phyloP scores from a whole-genome alignment of 2,888 invertebrate genomes.

The Eupithecia exiguata region DNA sequence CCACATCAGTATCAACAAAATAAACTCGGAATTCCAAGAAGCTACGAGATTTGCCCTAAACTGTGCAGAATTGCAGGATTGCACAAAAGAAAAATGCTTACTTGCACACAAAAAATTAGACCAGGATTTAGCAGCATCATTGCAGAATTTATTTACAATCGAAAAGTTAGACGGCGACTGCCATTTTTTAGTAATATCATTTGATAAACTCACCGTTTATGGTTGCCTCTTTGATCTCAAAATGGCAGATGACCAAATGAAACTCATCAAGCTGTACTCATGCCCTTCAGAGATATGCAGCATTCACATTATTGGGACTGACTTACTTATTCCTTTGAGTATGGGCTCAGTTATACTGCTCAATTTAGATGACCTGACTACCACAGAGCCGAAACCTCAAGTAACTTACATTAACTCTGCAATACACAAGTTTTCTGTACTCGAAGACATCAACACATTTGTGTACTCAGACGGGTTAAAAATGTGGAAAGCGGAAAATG shows the following conservation, averaged over 20 bases:
- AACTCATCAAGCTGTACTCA: conserved; percentile 57
- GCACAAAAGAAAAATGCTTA: conserved; percentile 47
- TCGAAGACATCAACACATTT: conserved; percentile 50
- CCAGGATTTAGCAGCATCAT: conserved; percentile 39
- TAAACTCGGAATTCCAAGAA: conserved; percentile 56
- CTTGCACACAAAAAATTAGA: conserved; percentile 44
- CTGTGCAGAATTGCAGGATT: conserved; percentile 38
- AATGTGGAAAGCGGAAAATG: conserved; percentile 67
- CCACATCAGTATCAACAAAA: conserved; percentile 56
- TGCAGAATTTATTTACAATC: conserved; percentile 47
- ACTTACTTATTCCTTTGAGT: conserved; percentile 59
- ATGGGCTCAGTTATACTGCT: conserved; percentile 66
- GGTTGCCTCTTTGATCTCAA: conserved; percentile 54
- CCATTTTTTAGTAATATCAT: conserved; percentile 53
- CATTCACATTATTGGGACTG: conserved; percentile 53
- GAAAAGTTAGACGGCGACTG: conserved; percentile 37
- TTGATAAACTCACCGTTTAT: conserved; percentile 60
- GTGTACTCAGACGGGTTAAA: conserved; percentile 68
- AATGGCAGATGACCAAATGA: conserved; percentile 46
- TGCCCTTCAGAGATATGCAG: conserved; percentile 65
- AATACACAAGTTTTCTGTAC: conserved; percentile 56
- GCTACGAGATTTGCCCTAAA: conserved; percentile 48
- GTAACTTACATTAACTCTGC: conserved; percentile 66
- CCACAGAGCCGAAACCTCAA: conserved; percentile 36
- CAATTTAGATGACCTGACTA: conserved; percentile 43